Evolutionary conservation across 2,797 vertebrate species (phyloP), one percentile per base, ranked within the genome.

Genomic region (Pseudochromis fuscus): DNA sequence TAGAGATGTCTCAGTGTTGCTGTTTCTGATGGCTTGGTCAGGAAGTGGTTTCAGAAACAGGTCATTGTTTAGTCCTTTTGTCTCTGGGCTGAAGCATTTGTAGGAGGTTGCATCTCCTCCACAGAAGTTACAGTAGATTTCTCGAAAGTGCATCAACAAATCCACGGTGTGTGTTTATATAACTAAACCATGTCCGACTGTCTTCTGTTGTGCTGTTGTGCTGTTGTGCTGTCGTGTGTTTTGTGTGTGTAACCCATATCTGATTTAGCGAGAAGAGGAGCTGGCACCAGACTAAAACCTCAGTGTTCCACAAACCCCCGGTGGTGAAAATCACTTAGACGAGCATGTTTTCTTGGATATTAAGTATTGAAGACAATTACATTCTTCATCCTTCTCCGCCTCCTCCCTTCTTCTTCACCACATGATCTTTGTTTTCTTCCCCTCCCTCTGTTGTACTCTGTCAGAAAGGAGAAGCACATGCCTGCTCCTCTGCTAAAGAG

Each of bases 331-430:
- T 50, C 74, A 82, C 78, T 83, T 60, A 72, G 68, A 73, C 13
- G 6, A 73, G 51, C 75, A 74, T 83, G 73, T 76, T 84, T 78
- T 73, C 73, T 70, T 82, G 52, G 75, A 82, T 68, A 85, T 86
- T 78, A 91, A 88, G 72, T 82, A 87, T 79, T 75, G 53, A 83
- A 82, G 62, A 86, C 68, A 77, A 79, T 88, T 84, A 82, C 25
- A 63, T 77, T 79, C 63, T 38, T 74, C 44, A 35, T 33, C 31
- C 35, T 44, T n/a, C 16, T 21, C 42, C 18, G 19, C 56, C 18
- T 42, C 42, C 16, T 4, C 56, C 25, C 55, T 24, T 33, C 37
- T 21, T 15, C 30, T 13, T 59, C 56, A 8, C 59, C 40, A 42
- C 52, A 59, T 7, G 12, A 53, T 72, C 67, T 62, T 59, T 77